These are phyloP conservation scores for Andrena minutula DNA, from an alignment of 2,888 invertebrate species.

Conservation along the genomic window DNA sequence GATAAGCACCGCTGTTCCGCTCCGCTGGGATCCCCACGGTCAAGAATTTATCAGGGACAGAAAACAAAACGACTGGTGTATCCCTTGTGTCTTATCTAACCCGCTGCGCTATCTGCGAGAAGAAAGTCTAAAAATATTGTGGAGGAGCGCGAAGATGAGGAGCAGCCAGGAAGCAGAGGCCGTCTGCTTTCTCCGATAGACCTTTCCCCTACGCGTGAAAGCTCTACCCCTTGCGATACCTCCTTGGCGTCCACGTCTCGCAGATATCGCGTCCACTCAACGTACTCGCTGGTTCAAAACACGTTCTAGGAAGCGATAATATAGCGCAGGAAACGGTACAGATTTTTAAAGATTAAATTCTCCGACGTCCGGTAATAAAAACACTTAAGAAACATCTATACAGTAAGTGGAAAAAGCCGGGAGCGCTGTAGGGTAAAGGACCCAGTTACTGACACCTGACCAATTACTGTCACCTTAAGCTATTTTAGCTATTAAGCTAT, in stretches of 20 bases:
- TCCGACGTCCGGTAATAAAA: too few species aligned
- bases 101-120: constrained; percentile 25
- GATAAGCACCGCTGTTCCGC: not conserved
- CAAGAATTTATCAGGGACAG: not conserved
- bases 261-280: not conserved
- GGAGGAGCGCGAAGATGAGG: constrained; percentile 30
- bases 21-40: not conserved
- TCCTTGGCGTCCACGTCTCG: constrained; percentile 26
- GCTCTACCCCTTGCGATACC: constrained; percentile 37
- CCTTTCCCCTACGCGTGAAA: constrained; percentile 52
- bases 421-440: too few species aligned
- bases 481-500: too few species aligned
- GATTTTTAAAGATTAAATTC: too few species aligned
- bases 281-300: not conserved
- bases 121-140: constrained; percentile 48
- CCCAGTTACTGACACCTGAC: too few species aligned
- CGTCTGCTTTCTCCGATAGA: constrained; percentile 55
- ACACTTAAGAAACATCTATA: too few species aligned
- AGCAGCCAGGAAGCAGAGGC: constrained; percentile 41
- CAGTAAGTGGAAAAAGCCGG: too few species aligned
- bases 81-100: constrained; percentile 21
- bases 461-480: too few species aligned
- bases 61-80: constrained; percentile 3
- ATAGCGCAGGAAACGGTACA: too few species aligned
- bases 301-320: too few species aligned